Conservation (phyloP, 2,888 invertebrate genomes). For the Cerceris ruficornis region DNA sequence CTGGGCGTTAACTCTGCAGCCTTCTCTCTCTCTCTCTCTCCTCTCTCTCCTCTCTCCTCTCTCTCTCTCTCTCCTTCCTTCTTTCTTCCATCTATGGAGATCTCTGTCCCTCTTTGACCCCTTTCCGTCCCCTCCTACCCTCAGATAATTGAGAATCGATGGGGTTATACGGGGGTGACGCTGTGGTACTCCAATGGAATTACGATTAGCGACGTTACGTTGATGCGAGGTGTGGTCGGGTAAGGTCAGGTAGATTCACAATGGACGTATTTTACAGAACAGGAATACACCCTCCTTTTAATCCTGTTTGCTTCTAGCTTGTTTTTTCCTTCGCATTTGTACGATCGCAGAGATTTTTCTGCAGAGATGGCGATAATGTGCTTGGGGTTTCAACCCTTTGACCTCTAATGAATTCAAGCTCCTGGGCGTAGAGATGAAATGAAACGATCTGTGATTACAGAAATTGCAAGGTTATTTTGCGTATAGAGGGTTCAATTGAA, state of each 20-base stretch:
- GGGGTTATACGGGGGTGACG: constrained; percentile 53
- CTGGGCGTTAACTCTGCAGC: constrained; percentile 50
- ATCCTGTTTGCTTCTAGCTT: too few species aligned
- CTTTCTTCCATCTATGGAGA: too few species aligned
- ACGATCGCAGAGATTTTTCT: too few species aligned
- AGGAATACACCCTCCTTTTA: neutral
- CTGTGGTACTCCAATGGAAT: constrained; percentile 69
- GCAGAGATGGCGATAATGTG: too few species aligned
- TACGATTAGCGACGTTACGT: constrained; percentile 69
- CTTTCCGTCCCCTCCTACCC: constrained; percentile 17
- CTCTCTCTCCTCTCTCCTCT: constrained; percentile 22
- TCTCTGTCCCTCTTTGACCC: too few species aligned
- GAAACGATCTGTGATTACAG: too few species aligned
- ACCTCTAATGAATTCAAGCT: too few species aligned
- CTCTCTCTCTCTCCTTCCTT: constrained; percentile 6
- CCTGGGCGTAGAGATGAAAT: too few species aligned
- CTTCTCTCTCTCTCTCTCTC: constrained; percentile 14
- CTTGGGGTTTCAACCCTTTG: too few species aligned
- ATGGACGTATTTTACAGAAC: constrained; percentile 6
- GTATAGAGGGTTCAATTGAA: too few species aligned
- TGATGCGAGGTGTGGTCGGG: constrained; percentile 42
- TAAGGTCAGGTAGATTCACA: constrained; percentile 37
- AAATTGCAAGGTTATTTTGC: too few species aligned
- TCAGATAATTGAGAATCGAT: constrained; percentile 65
- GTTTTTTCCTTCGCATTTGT: too few species aligned